Evolutionary conservation across 2,888 invertebrate genomes (phyloP).

Genomic region (Bombylius major): DNA sequence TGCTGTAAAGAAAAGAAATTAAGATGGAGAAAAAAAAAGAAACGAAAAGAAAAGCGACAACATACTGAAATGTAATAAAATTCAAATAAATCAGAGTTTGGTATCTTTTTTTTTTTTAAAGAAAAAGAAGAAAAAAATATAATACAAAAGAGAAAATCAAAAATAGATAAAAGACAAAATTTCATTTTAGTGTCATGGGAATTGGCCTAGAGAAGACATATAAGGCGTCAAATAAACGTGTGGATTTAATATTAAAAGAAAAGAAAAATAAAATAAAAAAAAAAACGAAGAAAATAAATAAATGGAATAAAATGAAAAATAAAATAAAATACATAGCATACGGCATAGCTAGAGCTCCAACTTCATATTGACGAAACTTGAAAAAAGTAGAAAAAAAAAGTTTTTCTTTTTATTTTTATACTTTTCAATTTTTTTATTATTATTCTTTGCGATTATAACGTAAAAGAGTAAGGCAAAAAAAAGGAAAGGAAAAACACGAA

Average conservation of each 20-base stretch:
- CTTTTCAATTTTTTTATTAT: no score
- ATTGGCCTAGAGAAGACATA: neutral
- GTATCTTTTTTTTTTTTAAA: no score
- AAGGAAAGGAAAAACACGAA: no score
- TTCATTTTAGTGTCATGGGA: neutral
- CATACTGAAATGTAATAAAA: constrained; percentile 14
- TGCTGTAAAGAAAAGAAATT: neutral
- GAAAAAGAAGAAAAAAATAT: neutral
- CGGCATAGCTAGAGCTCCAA: no score
- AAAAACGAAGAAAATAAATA: no score
- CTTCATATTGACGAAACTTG: no score
- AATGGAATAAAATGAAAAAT: no score
- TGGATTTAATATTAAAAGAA: neutral
- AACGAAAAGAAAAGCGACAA: constrained; percentile 3
- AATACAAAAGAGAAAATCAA: neutral
- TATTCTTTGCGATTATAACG: no score
- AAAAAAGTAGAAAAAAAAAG: no score
- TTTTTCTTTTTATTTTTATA: no score
- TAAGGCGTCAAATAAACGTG: neutral
- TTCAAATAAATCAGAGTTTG: constrained; percentile 14
- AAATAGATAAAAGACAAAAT: neutral
- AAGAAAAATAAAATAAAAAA: neutral
- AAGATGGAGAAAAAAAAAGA: neutral
- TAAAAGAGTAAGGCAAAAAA: no score
- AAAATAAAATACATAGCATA: no score